These are phyloP conservation scores for Thermophis baileyi DNA, from an alignment of 2,113 vertebrate genomes.

Conservation along the genomic window DNA sequence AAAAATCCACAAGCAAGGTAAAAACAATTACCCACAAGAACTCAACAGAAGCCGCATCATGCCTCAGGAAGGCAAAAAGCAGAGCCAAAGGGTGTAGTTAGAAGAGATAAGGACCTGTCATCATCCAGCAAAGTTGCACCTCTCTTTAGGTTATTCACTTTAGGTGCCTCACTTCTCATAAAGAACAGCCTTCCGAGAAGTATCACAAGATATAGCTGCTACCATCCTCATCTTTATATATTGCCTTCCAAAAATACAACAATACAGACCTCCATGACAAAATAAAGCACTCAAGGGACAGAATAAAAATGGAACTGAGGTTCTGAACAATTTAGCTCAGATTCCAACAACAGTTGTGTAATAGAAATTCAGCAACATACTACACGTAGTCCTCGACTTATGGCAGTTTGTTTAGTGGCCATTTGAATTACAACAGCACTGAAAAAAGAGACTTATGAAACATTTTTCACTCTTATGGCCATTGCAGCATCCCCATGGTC, in stretches of 20 bases:
- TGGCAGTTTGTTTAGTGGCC: too few relatives aligned
- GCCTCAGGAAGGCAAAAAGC: background rate
- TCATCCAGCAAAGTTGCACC: background rate
- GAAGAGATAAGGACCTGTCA: background rate
- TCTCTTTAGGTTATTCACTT: background rate
- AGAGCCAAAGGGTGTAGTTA: background rate
- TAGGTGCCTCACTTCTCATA: fast-evolving
- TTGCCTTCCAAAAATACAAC: background rate
- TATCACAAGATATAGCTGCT: background rate
- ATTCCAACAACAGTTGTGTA: background rate
- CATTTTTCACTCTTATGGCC: too few relatives aligned
- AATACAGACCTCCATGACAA: background rate
- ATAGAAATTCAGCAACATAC: background rate
- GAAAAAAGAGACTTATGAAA: background rate
- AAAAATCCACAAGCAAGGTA: background rate
- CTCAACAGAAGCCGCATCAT: background rate
- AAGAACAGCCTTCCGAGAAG: background rate
- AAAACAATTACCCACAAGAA: background rate
- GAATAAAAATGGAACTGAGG: background rate
- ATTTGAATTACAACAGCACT: background rate
- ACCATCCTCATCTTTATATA: background rate
- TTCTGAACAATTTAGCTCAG: background rate
- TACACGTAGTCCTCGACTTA: background rate
- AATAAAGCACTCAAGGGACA: background rate
- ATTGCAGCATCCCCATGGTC: background rate